phyloP scores from a whole-genome alignment of 2,113 vertebrate genomes.

The Euleptes europaea region DNA sequence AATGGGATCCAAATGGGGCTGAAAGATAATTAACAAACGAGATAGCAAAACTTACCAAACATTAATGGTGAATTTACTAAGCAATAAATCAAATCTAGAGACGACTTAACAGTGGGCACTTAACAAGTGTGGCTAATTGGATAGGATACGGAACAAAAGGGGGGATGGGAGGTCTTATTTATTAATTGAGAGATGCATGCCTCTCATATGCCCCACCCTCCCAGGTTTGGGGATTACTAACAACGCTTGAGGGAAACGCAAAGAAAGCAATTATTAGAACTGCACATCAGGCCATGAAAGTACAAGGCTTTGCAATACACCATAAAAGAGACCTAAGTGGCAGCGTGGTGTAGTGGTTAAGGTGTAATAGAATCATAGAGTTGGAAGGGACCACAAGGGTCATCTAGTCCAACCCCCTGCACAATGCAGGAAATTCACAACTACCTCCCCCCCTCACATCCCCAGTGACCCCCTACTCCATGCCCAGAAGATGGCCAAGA shows the following conservation, averaged over 20 bases:
- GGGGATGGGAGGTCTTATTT: neutral
- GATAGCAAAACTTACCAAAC: constrained; percentile 1
- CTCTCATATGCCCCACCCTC: neutral
- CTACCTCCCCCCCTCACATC: too few relatives aligned
- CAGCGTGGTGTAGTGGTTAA: too few relatives aligned
- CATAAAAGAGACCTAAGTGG: neutral
- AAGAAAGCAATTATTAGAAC: neutral
- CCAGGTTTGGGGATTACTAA: neutral
- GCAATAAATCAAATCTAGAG: constrained; percentile 19
- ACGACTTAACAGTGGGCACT: neutral
- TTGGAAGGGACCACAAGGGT: too few relatives aligned
- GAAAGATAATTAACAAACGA: constrained; percentile 15
- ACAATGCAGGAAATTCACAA: too few relatives aligned
- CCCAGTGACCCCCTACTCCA: too few relatives aligned
- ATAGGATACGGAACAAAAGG: neutral
- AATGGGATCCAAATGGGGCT: constrained; percentile 7
- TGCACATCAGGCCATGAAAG: neutral
- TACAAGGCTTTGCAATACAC: neutral
- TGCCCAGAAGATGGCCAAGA: too few relatives aligned
- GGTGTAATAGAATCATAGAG: too few relatives aligned
- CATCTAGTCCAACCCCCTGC: too few relatives aligned
- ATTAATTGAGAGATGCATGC: neutral
- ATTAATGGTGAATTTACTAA: constrained; percentile 12
- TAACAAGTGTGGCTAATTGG: neutral
- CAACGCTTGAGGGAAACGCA: neutral